These are phyloP conservation scores for Actinia equina DNA, from an alignment of 64 coral and sea anemone species.

Conservation along the genomic window DNA sequence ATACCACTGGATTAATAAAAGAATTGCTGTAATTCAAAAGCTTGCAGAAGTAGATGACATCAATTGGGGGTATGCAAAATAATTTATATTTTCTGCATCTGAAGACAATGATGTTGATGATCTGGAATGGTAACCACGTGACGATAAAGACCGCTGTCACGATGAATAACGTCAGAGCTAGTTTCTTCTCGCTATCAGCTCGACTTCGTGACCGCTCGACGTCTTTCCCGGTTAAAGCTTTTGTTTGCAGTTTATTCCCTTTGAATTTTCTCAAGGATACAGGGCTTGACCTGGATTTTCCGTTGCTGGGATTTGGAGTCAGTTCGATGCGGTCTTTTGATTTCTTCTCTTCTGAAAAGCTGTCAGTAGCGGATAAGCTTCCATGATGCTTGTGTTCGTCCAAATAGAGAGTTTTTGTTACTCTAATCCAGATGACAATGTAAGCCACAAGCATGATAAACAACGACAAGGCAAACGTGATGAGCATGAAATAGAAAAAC, in stretches of 20 bases:
- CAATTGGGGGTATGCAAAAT: slow-evolving; percentile 24
- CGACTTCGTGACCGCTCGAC: background rate
- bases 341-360: background rate
- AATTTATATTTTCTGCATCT: slow-evolving; percentile 34
- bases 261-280: background rate
- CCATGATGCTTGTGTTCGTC: slow-evolving; percentile 1
- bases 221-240: slow-evolving; percentile 19
- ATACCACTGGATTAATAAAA: slow-evolving; percentile 66
- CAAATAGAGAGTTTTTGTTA: background rate
- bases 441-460: slow-evolving; percentile 48
- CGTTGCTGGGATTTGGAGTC: background rate
- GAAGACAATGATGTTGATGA: slow-evolving; percentile 54
- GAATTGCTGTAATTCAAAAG: slow-evolving; percentile 75
- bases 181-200: slow-evolving; percentile 60
- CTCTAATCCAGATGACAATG: slow-evolving; percentile 64
- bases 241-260: background rate
- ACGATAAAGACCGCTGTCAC: slow-evolving; percentile 73
- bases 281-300: background rate
- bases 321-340: background rate
- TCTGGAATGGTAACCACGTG: slow-evolving; percentile 83
- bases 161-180: slow-evolving; percentile 66
- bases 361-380: slow-evolving; percentile 14
- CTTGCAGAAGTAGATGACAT: slow-evolving; percentile 64
- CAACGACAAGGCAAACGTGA: slow-evolving; percentile 57
- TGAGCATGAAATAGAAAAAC: slow-evolving; percentile 76